Base-by-base conservation (phyloP, 2,113 vertebrate genomes). In the Nannobrachium achirus region DNA sequence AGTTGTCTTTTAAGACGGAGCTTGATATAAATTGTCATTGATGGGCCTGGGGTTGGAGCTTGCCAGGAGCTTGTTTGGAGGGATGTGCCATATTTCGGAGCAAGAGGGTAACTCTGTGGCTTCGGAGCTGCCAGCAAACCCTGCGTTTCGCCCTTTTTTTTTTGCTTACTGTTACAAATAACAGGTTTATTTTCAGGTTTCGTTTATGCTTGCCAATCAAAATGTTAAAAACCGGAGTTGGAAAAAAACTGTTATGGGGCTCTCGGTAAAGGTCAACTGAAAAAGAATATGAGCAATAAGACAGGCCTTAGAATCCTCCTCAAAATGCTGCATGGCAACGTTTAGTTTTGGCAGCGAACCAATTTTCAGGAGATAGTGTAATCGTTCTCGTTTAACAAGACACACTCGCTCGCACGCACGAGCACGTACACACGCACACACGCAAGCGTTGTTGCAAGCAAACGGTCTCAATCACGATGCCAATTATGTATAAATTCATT, bases 21-120 rank as follows among this genome's bases (percentile, higher is more conserved):
- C 40, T 52, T 66, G 51, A 63, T 58, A 56, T 71, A 61, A 76
- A 71, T 76, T 19, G 56, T 60, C 61, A 63, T 40, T 40, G 48
- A 76, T 76, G 55, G 25, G 60, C 15, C n/a, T n/a, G n/a, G 55
- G 66, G 10, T 13, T 40, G 41, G 25, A 4, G 19, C n/a, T 18
- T 16, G 57, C 63, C 64, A 61, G 62, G 56, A 61, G 11, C 25
- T n/a, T 65, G 44, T 49, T 44, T 33, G 25, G 51, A 67, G 25
- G 25, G 6, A 41, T n/a, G 40, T 64, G 65, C 53, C 52, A 64
- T 55, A 52, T 41, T 45, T 60, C 41, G 14, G 50, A 66, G 63
- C 42, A 51, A 33, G 48, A 69, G 66, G 56, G 56, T 42, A 66
- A 45, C 13, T 25, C 20, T n/a, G 41, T 49, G n/a, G 25, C 25